Conservation (phyloP, 92 coral and sea anemone genomes). For the Siderastrea radians region DNA sequence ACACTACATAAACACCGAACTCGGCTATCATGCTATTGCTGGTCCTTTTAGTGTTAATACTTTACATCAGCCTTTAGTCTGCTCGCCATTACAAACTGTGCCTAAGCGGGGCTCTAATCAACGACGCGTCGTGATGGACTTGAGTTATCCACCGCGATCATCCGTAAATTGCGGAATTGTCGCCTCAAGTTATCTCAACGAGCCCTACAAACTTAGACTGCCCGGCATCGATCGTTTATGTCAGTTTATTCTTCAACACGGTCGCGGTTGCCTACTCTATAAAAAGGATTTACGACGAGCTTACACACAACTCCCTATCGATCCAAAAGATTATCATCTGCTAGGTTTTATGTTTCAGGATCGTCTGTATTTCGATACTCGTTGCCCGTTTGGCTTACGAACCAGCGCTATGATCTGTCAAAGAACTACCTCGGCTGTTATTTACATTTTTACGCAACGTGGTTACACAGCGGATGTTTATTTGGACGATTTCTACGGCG, state of each 20-base stretch:
- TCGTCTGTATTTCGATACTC: not conserved
- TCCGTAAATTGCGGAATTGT: conserved; percentile 11
- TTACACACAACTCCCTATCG: not conserved
- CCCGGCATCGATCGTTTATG: conserved; percentile 34
- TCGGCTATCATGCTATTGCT: not conserved
- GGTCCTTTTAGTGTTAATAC: not conserved
- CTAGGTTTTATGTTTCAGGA: too few species aligned
- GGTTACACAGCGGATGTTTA: too few species aligned
- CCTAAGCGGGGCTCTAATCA: conserved; percentile 27
- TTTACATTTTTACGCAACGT: not conserved
- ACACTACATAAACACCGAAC: too few species aligned
- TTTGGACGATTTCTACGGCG: too few species aligned
- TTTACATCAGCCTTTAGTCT: conserved; percentile 21
- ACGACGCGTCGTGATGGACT: conserved; percentile 44
- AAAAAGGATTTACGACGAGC: conserved; percentile 29
- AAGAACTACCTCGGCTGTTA: too few species aligned
- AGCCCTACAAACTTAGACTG: conserved; percentile 13
- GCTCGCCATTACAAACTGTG: conserved; percentile 35
- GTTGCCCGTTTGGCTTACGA: too few species aligned
- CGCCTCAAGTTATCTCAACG: not conserved
- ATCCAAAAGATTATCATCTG: not conserved
- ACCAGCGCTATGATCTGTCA: too few species aligned
- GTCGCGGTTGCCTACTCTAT: conserved; percentile 31
- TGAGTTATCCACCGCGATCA: conserved; percentile 18
- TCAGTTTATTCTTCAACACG: conserved; percentile 5